Evolutionary conservation across 2,797 vertebrate genomes (phyloP).

Genomic region (Ceryle rudis): DNA sequence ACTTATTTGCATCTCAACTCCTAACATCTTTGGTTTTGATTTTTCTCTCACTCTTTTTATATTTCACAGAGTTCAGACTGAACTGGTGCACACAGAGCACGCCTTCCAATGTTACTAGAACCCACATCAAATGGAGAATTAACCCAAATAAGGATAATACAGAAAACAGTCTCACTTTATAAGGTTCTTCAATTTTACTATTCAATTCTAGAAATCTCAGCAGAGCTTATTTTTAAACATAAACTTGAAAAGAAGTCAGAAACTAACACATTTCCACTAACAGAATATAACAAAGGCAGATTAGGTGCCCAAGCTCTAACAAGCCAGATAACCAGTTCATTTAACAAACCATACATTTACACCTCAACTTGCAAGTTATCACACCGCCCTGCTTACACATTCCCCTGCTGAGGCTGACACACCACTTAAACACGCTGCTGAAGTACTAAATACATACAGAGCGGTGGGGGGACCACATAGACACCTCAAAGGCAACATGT

Average conservation of each 20-base stretch:
- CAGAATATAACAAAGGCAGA: not conserved
- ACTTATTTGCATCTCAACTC: slow-evolving; percentile 5
- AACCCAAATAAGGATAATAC: not conserved
- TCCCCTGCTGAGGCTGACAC: not conserved
- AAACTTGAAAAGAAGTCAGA: not conserved
- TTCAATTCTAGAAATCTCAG: not conserved
- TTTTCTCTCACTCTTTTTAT: not conserved
- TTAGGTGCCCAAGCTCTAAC: slow-evolving; percentile 19
- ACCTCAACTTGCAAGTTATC: slow-evolving; percentile 61
- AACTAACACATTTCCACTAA: not conserved
- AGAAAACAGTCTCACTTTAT: not conserved
- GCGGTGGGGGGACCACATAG: not conserved
- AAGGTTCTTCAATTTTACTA: not conserved
- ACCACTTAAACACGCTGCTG: not conserved
- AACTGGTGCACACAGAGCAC: not conserved
- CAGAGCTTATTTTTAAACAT: not conserved
- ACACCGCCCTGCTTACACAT: not conserved
- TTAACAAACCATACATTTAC: slow-evolving; percentile 73
- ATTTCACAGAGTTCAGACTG: not conserved
- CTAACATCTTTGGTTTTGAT: not conserved
- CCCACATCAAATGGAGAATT: not conserved
- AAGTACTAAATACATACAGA: not conserved
- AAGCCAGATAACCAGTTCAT: not conserved
- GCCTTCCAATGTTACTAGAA: not conserved
- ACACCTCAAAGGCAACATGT: not conserved